Conservation (phyloP, 2,888 invertebrate species). For the Caenorhabditis imperialis region DNA sequence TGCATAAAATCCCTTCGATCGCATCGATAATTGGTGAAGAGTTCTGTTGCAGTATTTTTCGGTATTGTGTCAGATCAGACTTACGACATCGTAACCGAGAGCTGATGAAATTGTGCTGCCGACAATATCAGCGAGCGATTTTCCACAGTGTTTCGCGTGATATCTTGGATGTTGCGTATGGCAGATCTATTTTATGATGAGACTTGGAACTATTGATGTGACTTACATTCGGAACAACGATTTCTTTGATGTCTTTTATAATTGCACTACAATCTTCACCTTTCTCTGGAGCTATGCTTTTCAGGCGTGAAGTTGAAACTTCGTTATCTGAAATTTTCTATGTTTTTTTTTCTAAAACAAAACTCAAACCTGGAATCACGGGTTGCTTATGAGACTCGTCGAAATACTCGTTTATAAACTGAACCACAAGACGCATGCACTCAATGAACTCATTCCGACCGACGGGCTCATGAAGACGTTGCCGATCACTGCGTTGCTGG, state of each 20-base stretch:
- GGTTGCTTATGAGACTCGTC: conserved; percentile 54
- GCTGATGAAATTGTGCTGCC: conserved; percentile 38
- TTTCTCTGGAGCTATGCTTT: conserved; percentile 25
- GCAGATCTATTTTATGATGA: conserved; percentile 27
- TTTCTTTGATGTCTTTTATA: conserved; percentile 40
- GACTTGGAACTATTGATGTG: background rate
- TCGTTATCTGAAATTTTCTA: conserved; percentile 20
- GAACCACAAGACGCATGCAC: conserved; percentile 27
- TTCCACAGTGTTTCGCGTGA: conserved; percentile 42
- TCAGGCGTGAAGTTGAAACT: conserved; percentile 5
- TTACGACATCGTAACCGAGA: conserved; percentile 29
- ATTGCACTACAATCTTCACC: conserved; percentile 28
- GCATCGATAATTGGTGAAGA: conserved; percentile 41
- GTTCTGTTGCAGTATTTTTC: conserved; percentile 9
- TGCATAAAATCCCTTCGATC: conserved; percentile 27
- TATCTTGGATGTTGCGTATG: conserved; percentile 56
- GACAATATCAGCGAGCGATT: conserved; percentile 47
- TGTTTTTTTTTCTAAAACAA: too few relatives aligned
- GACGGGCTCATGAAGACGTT: conserved; percentile 47
- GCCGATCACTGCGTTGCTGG: conserved; percentile 46
- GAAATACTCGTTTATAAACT: conserved; percentile 53
- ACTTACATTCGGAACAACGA: conserved; percentile 46
- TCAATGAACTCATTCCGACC: conserved; percentile 37
- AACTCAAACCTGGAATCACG: conserved; percentile 38
- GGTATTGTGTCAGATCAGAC: background rate